Percentiles rank a stretch among this genome's conserved stretches.
phyloP scores from a whole-genome alignment of 92 coral and sea anemone genomes.

The Epizoanthus rinbou region DNA sequence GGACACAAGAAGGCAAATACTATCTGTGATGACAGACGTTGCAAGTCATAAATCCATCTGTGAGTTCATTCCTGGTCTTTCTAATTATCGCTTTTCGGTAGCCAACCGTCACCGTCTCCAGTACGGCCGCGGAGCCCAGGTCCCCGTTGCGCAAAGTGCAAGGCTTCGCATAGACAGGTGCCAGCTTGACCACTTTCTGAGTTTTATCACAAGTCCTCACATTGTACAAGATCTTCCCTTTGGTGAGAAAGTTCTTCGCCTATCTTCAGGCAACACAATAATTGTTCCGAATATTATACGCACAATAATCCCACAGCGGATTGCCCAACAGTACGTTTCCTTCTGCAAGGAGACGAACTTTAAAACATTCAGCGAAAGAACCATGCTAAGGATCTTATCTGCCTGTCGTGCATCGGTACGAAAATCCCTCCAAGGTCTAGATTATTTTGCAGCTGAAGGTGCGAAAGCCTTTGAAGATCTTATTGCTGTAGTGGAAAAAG shows the following conservation, averaged over 20 bases:
- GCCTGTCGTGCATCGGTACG: conserved; percentile 49
- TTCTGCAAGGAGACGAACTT: conserved; percentile 50
- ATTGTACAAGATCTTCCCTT: conserved; percentile 67
- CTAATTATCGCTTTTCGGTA: conserved; percentile 46
- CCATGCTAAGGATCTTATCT: conserved; percentile 44
- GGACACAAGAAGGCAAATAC: conserved; percentile 20
- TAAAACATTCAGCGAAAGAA: conserved; percentile 46
- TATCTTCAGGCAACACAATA: conserved; percentile 46
- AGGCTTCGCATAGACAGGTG: conserved; percentile 59
- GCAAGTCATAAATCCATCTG: conserved; percentile 24
- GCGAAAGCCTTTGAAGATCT: conserved; percentile 54
- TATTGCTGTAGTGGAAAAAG: neutral
- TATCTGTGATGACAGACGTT: conserved; percentile 12
- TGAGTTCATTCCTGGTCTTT: conserved; percentile 60
- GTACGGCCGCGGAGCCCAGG: conserved; percentile 61
- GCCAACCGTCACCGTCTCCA: conserved; percentile 61
- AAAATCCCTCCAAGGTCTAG: conserved; percentile 56
- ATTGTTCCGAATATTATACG: conserved; percentile 64
- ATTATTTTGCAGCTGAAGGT: conserved; percentile 53
- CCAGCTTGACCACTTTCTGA: conserved; percentile 68
- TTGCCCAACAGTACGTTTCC: conserved; percentile 43
- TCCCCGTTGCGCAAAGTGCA: conserved; percentile 45
- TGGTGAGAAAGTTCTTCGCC: conserved; percentile 52
- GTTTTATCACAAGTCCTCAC: conserved; percentile 60
- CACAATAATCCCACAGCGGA: conserved; percentile 59